Conservation (phyloP, 2,797 vertebrate species). For the Heliangelus exortis region DNA sequence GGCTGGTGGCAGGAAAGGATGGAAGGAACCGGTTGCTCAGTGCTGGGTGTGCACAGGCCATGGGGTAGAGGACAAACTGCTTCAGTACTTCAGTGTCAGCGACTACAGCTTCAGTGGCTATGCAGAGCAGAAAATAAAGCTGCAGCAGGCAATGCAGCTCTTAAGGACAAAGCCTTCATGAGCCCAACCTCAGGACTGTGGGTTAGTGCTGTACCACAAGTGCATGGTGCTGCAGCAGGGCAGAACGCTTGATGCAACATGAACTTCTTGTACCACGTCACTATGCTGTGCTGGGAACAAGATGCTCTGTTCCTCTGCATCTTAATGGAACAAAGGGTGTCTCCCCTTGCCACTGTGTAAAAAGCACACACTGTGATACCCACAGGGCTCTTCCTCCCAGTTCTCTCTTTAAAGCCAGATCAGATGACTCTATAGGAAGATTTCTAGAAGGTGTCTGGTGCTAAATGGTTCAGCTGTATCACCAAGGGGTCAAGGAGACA, state of each 20-base stretch:
- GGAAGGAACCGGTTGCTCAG: not conserved
- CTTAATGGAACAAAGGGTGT: not conserved
- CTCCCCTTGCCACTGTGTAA: not conserved
- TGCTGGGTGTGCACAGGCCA: not conserved
- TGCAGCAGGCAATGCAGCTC: rapidly evolving
- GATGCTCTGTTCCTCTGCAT: not conserved
- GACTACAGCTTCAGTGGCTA: not conserved
- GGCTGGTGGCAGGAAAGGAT: rapidly evolving
- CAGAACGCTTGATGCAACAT: not conserved
- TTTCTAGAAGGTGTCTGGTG: not conserved
- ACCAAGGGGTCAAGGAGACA: not conserved
- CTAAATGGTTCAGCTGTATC: not conserved
- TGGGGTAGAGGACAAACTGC: not conserved
- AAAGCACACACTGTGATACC: not conserved
- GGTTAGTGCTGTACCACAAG: not conserved
- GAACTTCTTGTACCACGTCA: too few relatives aligned
- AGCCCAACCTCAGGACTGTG: rapidly evolving
- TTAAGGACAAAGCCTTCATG: not conserved
- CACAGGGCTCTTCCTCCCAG: not conserved
- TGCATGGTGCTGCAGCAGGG: rapidly evolving
- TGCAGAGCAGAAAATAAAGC: not conserved
- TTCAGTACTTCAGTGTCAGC: too few relatives aligned
- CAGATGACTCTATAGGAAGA: not conserved
- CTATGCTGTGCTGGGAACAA: not conserved
- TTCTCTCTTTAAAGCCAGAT: not conserved